Percentiles rank a stretch among this genome's conserved stretches.
phyloP scores from a whole-genome alignment of 2,113 vertebrate species.

The Dasyornis broadbenti region DNA sequence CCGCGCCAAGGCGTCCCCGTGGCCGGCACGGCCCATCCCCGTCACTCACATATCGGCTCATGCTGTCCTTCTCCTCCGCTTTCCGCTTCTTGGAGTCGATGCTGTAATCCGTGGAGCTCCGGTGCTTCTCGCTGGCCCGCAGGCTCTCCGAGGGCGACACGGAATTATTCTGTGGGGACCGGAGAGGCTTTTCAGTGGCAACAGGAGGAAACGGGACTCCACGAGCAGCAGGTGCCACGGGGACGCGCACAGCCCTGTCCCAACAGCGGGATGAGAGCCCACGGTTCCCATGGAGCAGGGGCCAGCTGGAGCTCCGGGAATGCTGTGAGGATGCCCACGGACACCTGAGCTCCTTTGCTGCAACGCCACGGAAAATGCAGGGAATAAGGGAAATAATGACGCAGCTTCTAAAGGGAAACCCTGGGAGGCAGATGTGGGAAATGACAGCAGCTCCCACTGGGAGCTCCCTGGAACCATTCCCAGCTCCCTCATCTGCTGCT shows the following conservation, averaged over 20 bases:
- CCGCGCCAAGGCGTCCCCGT: accelerated
- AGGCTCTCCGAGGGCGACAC: conserved; percentile 94
- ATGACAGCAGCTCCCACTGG: neutral
- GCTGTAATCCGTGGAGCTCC: conserved; percentile 86
- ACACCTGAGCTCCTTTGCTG: neutral
- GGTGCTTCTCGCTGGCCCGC: conserved; percentile 89
- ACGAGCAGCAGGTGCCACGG: accelerated
- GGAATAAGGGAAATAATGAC: too few species aligned
- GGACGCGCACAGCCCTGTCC: too few species aligned
- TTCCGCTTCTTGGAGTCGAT: conserved; percentile 93
- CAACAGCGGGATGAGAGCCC: neutral
- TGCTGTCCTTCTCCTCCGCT: conserved; percentile 92
- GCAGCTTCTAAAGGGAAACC: neutral
- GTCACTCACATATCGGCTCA: conserved; percentile 89
- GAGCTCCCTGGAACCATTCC: neutral
- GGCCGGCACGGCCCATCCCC: neutral
- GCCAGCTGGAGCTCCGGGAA: neutral
- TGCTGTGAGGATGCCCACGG: neutral
- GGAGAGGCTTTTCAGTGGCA: accelerated
- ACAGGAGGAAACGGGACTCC: accelerated
- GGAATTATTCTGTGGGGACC: conserved; percentile 83
- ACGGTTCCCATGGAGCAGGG: accelerated
- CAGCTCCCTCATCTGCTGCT: neutral
- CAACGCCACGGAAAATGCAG: neutral
- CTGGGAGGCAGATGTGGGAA: neutral